Base-by-base conservation (phyloP, 1,140 invertebrate genomes). In the Eriocheir sinensis region DNA sequence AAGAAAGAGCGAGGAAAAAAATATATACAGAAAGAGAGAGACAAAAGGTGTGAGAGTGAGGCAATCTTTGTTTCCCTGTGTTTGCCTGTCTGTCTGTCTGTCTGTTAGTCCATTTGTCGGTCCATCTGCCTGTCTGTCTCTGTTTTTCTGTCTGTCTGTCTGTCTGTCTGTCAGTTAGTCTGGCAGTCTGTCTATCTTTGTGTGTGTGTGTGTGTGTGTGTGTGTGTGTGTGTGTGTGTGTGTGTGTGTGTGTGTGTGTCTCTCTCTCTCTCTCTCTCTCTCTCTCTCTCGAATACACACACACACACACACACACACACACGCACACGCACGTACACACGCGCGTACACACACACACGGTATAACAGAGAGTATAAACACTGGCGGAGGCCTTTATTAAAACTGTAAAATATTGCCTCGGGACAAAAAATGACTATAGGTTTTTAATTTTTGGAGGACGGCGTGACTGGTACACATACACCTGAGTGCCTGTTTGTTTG, bases 251-350 rank as follows among this genome's bases (percentile, higher is more conserved):
- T 9, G 48, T 9, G 2, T 12, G 2, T 17, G 48, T 21, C 48
- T 17, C 21, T 17, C 12, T 21, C 12, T 53, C 21, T 53, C 21
- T 53, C 48, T 9, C 21, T 9, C 8, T 53, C 48, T 17, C 48
- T 12, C 80, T 27, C 80, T 81, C 32, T 34, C 32, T 34, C 27
- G 34, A 88, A n/a, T 15, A 38, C n/a, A 90, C 21, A 44, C 41
- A 90, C 38, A 53, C 89, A 40, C 3, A 12, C 72, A 83, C 80
- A 83, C 80, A 41, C 80, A 92, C 80, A 83, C 34, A 83, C 72
- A 41, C 80, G 32, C n/a, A 91, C 89, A 91, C 53, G 72, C 48
- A 91, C 89, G 4, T 40, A 89, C 88, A 89, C 88, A 89, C 17
- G n/a, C 27, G n/a, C 60, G 21, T 40, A 89, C 36, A 89, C 88